Evolutionary conservation across 2,888 invertebrate genomes (phyloP).

Genomic region (Leptopilina myrica): DNA sequence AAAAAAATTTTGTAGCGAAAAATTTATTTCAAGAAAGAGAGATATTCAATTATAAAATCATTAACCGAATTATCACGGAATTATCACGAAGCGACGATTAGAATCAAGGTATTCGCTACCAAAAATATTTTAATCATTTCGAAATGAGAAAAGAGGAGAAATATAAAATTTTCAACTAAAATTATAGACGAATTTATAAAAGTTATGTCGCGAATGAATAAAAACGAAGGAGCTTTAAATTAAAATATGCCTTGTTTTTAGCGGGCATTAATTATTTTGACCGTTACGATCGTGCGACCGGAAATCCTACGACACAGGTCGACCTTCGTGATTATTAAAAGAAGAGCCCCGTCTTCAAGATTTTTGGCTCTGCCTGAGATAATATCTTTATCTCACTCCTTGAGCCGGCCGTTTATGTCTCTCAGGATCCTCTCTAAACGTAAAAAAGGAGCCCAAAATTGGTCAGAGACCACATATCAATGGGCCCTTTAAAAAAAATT

Average conservation of each 20-base stretch:
- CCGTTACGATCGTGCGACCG: slow-evolving; percentile 65
- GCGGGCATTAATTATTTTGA: slow-evolving; percentile 63
- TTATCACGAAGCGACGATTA: background rate
- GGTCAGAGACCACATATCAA: slow-evolving; percentile 33
- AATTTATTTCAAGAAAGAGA: background rate
- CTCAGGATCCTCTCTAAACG: slow-evolving; percentile 45
- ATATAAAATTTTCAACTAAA: too few relatives aligned
- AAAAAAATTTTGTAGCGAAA: too few relatives aligned
- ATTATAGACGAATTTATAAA: slow-evolving; percentile 55
- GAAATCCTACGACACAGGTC: slow-evolving; percentile 59
- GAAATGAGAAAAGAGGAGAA: too few relatives aligned
- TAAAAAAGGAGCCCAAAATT: slow-evolving; percentile 50
- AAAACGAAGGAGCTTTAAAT: slow-evolving; percentile 42
- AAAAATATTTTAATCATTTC: slow-evolving; percentile 41
- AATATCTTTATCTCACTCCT: slow-evolving; percentile 47
- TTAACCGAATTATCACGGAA: background rate
- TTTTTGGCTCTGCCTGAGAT: slow-evolving; percentile 57
- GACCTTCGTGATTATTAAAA: slow-evolving; percentile 58
- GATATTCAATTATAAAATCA: background rate
- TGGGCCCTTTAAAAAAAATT: slow-evolving; percentile 24
- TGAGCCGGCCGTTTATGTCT: slow-evolving; percentile 42
- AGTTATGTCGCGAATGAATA: slow-evolving; percentile 52
- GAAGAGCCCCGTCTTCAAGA: slow-evolving; percentile 54
- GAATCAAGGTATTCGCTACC: slow-evolving; percentile 41
- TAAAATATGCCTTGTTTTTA: slow-evolving; percentile 49